Conservation (phyloP, 2,888 invertebrate genomes). For the Stratiomys singularior region DNA sequence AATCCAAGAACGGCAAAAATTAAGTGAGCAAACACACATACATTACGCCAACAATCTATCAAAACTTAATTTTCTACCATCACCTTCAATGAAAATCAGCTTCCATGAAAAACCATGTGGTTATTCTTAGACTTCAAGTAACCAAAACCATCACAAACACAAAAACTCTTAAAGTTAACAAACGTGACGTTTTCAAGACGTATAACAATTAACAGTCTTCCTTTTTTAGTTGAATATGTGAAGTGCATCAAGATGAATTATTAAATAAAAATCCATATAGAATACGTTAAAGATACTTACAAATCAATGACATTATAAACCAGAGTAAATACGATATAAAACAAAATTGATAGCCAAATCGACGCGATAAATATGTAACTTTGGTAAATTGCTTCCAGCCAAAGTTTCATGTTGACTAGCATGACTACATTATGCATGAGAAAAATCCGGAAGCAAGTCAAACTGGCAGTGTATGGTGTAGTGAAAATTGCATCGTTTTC, state of each 20-base stretch:
- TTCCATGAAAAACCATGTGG: not conserved
- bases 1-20: no score
- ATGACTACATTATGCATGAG: conserved; percentile 70
- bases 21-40: no score
- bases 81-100: conserved; percentile 4
- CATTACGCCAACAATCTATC: no score
- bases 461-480: conserved; percentile 68
- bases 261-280: not conserved
- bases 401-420: conserved; percentile 72
- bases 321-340: conserved; percentile 69
- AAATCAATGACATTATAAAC: conserved; percentile 69
- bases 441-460: conserved; percentile 71
- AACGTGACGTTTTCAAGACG: not conserved
- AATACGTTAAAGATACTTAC: conserved; percentile 68
- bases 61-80: not conserved
- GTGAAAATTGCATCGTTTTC: conserved; percentile 67
- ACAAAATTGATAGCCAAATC: conserved; percentile 68
- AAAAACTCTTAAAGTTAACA: conserved; percentile 22
- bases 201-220: conserved; percentile 34
- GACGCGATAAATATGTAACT: conserved; percentile 68
- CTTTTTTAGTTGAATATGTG: not conserved
- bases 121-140: not conserved
- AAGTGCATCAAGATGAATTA: not conserved
- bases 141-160: not conserved
- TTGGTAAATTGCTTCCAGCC: conserved; percentile 72